Evolutionary conservation across 2,113 vertebrate species (phyloP), one percentile per base, ranked within the genome.

Genomic region (Geococcyx californianus): DNA sequence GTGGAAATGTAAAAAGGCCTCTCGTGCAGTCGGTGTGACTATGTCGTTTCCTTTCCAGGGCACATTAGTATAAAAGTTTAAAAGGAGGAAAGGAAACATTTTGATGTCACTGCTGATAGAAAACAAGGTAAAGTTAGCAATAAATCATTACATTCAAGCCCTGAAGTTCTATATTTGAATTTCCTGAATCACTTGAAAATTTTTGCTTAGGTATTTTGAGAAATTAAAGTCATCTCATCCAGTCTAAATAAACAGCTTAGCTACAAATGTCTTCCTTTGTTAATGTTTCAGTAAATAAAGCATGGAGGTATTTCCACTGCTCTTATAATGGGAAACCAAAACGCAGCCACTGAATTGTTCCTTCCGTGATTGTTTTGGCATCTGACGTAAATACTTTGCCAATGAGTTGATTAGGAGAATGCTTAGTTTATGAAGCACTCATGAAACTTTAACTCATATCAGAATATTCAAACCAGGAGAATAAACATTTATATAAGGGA

Each of bases 191-290:
- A 45, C 47, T 72, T 79, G 14, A 72, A 76, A 84, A 15, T 11
- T 60, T 73, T 59, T 68, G 19, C 31, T 47, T 29, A 38, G 49
- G 13, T 90, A 83, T 88, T 87, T 72, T 63, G 36, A 85, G 47
- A 91, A 90, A 89, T 45, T 23, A 78, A 5, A 38, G 19, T 67
- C 47, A 56, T 74, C 28, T 67, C 54, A 54, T 31, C 26, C 25
- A 56, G 63, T 18, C 56, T 76, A 80, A 89, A 89, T 40, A 94
- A 96, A 82, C 59, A 77, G 79, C 87, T 80, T 51, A 82, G 38
- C 54, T 79, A 69, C 40, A 68, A 92, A 77, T 40, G 7, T 40
- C 67, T 87, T 40, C 63, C 36, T 92, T 83, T 80, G 86, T 63
- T 86, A 86, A n/a, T 55, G 28, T 72, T 81, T 88, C 63, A 54